phyloP scores from a whole-genome alignment of 2,888 invertebrate species.

The Agrotis exclamationis region DNA sequence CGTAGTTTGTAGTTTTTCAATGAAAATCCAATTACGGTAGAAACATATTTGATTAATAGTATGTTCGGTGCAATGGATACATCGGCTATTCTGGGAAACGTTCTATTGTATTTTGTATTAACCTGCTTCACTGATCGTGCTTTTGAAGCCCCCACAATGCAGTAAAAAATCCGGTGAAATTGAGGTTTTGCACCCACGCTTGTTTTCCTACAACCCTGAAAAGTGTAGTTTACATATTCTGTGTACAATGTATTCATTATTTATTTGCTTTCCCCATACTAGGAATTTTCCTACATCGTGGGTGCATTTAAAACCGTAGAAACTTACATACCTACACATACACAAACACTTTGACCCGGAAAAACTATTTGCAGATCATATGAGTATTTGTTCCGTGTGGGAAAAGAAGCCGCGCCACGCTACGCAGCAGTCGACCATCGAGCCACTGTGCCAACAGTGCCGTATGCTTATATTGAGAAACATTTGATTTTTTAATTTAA shows the following conservation, averaged over 20 bases:
- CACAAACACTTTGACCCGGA: too few species aligned
- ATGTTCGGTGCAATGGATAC: constrained; percentile 5
- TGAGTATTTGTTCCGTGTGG: too few species aligned
- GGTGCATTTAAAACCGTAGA: too few species aligned
- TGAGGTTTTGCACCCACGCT: background rate
- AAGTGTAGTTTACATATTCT: too few species aligned
- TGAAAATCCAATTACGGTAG: constrained; percentile 44
- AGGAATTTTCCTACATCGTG: too few species aligned
- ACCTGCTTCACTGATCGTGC: background rate
- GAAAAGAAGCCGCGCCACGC: too few species aligned
- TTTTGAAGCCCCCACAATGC: constrained; percentile 24
- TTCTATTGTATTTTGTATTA: constrained; percentile 2
- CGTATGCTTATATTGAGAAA: too few species aligned
- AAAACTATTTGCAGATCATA: too few species aligned
- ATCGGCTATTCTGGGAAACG: constrained; percentile 32
- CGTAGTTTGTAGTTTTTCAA: constrained; percentile 9
- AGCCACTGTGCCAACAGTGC: too few species aligned
- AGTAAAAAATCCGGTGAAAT: constrained; percentile 13
- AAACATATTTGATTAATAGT: background rate
- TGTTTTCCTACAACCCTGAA: background rate
- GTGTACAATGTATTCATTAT: background rate
- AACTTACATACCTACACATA: too few species aligned
- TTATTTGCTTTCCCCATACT: too few species aligned
- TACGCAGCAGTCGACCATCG: too few species aligned
- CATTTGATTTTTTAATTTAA: background rate